phyloP scores from a whole-genome alignment of 2,797 vertebrate genomes.

The Chrysocyon brachyurus region DNA sequence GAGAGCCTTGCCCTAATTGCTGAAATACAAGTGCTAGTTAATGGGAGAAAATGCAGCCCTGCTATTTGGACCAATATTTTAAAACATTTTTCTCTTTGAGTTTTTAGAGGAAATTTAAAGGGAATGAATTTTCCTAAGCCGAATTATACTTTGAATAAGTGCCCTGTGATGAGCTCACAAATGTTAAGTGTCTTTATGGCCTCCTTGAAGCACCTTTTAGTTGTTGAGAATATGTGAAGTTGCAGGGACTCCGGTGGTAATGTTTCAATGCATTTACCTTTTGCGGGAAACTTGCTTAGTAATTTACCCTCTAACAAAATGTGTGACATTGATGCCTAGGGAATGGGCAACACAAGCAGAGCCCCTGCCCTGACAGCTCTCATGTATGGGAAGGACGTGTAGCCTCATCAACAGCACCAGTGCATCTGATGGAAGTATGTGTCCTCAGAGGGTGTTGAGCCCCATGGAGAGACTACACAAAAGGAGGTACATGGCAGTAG shows the following conservation, averaged over 20 bases:
- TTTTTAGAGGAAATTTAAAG: slow-evolving; percentile 11
- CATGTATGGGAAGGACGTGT: accelerated
- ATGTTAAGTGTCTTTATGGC: not conserved
- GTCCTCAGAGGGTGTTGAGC: not conserved
- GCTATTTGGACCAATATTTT: not conserved
- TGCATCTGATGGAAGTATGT: not conserved
- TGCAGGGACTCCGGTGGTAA: not conserved
- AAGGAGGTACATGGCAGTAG: not conserved
- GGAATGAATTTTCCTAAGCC: not conserved
- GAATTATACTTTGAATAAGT: not conserved
- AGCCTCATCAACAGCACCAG: not conserved
- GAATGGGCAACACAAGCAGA: too few species aligned
- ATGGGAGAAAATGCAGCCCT: not conserved
- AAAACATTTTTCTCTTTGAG: not conserved
- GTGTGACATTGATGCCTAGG: too few species aligned
- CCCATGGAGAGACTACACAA: too few species aligned
- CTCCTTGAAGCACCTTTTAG: not conserved
- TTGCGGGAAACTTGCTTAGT: not conserved
- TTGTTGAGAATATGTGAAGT: not conserved
- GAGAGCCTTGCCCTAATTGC: not conserved
- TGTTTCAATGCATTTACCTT: not conserved
- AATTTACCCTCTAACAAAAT: not conserved
- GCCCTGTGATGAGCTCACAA: not conserved
- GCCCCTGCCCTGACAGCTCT: not conserved
- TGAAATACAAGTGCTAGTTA: not conserved